These are phyloP conservation scores for Drosophila borealis DNA, from an alignment of 2,888 invertebrate species.

Conservation along the genomic window DNA sequence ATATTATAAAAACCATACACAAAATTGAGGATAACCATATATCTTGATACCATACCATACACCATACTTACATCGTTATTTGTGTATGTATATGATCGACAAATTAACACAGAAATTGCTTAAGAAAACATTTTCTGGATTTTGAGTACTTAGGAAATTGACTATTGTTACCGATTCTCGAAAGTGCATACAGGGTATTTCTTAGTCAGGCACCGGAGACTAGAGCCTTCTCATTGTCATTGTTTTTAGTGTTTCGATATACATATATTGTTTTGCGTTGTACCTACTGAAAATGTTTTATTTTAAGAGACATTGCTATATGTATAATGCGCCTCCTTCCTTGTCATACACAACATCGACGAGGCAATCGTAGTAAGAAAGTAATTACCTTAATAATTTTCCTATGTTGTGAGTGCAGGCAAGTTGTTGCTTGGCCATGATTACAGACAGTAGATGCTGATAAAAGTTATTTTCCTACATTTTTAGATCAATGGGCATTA, in stretches of 20 bases:
- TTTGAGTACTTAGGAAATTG: too few species aligned
- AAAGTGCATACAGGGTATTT: neutral
- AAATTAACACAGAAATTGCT: too few species aligned
- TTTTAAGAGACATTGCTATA: conserved; percentile 44
- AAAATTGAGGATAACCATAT: too few species aligned
- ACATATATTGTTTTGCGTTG: conserved; percentile 22
- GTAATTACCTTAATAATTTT: conserved; percentile 38
- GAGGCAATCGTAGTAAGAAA: conserved; percentile 27
- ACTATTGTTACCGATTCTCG: neutral
- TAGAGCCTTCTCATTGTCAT: conserved; percentile 27
- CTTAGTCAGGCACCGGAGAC: too few species aligned
- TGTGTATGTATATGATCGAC: too few species aligned
- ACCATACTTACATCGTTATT: too few species aligned
- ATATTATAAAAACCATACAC: too few species aligned
- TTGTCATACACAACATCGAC: neutral
- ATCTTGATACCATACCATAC: too few species aligned
- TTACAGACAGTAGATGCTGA: conserved; percentile 30
- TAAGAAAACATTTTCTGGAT: too few species aligned
- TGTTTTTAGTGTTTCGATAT: conserved; percentile 36
- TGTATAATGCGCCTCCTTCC: conserved; percentile 3
- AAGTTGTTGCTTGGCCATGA: conserved; percentile 12
- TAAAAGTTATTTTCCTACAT: conserved; percentile 8
- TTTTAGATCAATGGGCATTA: conserved; percentile 85
- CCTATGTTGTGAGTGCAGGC: conserved; percentile 9
- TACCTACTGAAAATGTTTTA: conserved; percentile 44